Percentiles rank a stretch among this genome's conserved stretches.
phyloP scores from a whole-genome alignment of 2,113 vertebrate genomes.

The Amblyopsis rosae region DNA sequence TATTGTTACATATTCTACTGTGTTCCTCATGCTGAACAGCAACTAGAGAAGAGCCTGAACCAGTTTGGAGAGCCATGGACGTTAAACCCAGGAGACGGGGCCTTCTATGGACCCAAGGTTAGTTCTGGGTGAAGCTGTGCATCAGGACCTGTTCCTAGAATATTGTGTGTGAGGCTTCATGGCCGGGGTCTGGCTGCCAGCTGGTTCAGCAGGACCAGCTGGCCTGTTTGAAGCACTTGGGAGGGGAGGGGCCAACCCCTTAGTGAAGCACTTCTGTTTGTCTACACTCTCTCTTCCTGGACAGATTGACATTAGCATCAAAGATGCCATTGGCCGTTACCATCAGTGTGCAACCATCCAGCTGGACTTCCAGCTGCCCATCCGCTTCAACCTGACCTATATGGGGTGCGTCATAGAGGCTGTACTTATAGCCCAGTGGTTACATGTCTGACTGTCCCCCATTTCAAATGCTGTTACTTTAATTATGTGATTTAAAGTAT shows the following conservation, averaged over 20 bases:
- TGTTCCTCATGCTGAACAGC: conserved; percentile 70
- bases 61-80: conserved; percentile 90
- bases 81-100: conserved; percentile 89
- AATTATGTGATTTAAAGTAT: too few relatives aligned
- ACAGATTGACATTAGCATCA: conserved; percentile 95
- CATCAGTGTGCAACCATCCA: conserved; percentile 97
- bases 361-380: conserved; percentile 94
- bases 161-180: too few relatives aligned
- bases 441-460: too few relatives aligned
- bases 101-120: conserved; percentile 97
- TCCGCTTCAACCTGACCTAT: conserved; percentile 90
- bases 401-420: conserved; percentile 83
- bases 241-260: too few relatives aligned
- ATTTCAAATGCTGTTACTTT: too few relatives aligned
- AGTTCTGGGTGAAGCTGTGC: conserved; percentile 18
- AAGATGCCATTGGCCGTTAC: conserved; percentile 91
- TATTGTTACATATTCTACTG: neutral
- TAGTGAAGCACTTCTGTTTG: too few relatives aligned
- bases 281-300: conserved; percentile 24
- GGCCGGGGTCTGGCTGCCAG: too few relatives aligned
- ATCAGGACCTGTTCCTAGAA: too few relatives aligned
- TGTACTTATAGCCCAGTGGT: neutral
- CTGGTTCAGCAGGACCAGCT: too few relatives aligned
- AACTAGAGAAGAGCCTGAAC: conserved; percentile 90
- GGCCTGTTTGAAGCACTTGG: too few relatives aligned